Evolutionary conservation across 1,140 invertebrate genomes (phyloP), one percentile per base, ranked within the genome.

Genomic region (Cyphomyrmex costatus): DNA sequence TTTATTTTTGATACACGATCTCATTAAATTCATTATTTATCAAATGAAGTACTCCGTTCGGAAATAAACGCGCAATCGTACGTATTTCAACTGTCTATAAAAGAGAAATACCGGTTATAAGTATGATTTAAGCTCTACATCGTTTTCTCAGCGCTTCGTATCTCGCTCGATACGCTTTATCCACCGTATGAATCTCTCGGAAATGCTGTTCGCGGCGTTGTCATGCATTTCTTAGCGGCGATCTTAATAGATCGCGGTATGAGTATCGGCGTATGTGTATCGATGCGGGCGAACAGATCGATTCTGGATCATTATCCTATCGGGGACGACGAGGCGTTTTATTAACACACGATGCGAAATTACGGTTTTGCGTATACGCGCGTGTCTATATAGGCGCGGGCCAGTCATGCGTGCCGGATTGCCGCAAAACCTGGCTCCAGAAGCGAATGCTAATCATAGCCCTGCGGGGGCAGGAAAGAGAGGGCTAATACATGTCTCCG

Each of bases 361-460:
- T 85, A 76, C 74, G 19, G 51, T 46, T 78, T 73, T 24, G 33
- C 60, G 33, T 51, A 42, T 56, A 63, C 77, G 65, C 74, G 71
- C 77, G 89, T 56, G 70, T 53, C 87, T 78, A n/a, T n/a, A n/a
- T n/a, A 89, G 78, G 58, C 70, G 80, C 79, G 70, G 80, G 49
- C 78, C 91, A 91, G 91, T 91, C 91, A 92, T 92, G 92, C 92
- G 92, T 93, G 89, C 70, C n/a, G 89, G 88, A 92, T 92, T 56
- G 74, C 76, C 51, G 82, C 88, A 84, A 82, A 91, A 89, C 86
- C 36, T 83, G 85, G 87, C 80, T 90, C 70, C 87, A 88, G 86
- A 90, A 87, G 56, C 79, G 63, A 91, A 90, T 86, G 88, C 91
- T 89, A 92, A 91, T 91, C 77, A 92, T 90, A 90, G 86, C 73